phyloP scores from a whole-genome alignment of 2,797 vertebrate genomes.

The Cyprinella venusta region DNA sequence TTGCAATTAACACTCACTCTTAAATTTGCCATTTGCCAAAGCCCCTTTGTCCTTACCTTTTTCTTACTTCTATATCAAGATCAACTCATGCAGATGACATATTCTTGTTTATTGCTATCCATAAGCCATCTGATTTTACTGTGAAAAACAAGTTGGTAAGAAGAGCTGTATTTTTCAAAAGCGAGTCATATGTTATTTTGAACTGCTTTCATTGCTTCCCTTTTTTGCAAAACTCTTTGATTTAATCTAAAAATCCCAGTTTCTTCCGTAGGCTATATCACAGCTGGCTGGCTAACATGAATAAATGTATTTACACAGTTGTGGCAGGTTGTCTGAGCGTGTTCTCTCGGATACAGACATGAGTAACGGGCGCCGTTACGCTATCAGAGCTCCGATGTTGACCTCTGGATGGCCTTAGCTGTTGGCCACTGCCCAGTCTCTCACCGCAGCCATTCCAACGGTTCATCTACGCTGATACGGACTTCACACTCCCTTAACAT shows the following conservation, averaged over 20 bases:
- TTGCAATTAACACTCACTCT: background rate
- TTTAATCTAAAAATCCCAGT: background rate
- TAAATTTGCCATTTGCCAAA: background rate
- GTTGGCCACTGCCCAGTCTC: constrained; percentile 27
- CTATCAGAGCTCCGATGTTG: constrained; percentile 38
- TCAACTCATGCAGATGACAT: background rate
- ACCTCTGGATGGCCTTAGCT: constrained; percentile 38
- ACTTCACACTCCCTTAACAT: constrained; percentile 46
- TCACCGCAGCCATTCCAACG: constrained; percentile 15
- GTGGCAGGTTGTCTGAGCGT: constrained; percentile 10
- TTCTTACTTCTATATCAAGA: background rate
- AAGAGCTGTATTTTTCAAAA: background rate
- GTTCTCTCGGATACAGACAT: constrained; percentile 24
- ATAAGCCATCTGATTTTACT: background rate
- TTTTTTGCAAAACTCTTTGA: constrained; percentile 8
- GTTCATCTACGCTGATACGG: constrained; percentile 24
- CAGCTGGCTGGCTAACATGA: constrained; percentile 7
- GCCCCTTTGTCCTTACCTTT: background rate
- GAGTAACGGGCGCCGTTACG: constrained; percentile 18
- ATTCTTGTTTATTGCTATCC: background rate
- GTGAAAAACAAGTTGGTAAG: background rate
- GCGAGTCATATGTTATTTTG: background rate
- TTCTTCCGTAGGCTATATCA: background rate
- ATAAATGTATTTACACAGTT: constrained; percentile 36
- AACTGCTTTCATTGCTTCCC: background rate